Base-by-base conservation (phyloP, 1,140 invertebrate species). In the Trialeurodes vaporariorum region DNA sequence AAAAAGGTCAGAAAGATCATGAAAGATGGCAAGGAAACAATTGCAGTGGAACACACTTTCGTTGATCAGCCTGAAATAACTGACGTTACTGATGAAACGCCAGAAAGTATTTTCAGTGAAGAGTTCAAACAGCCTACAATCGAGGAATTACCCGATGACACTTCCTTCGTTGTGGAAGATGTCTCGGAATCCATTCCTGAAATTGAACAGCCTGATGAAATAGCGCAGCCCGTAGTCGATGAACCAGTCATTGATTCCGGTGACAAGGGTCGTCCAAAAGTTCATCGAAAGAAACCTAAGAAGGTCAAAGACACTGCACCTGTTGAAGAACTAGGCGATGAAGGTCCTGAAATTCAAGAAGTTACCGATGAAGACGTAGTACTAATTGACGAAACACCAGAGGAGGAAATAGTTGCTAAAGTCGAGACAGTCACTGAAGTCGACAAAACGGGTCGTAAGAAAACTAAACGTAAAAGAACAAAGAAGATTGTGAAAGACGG, bases 401-500 rank as follows among this genome's bases (percentile, higher is more conserved):
- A 40, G n/a, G 34, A 40, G 22, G 49, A 25, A 24, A 27, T 65
- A 12, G 27, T 40, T 12, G 24, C 23, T 9, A 49, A 49, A 49
- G 17, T 49, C 17, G 34, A 49, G 34, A 49, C 34, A 5, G 27
- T 65, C 12, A 22, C 49, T 23, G 64, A n/a, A 23, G 49, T 22
- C 13, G 64, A 65, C 40, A 27, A 65, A 17, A 65, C 27, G 49
- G 64, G 64, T 40, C 22, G 25, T 2, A 65, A 65, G 24, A 25
- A 40, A 24, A 22, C 23, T n/a, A 65, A 65, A 27, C 25, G 24
- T 34, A 40, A 40, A 23, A 26, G 27, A 58, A 65, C 49, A 21
- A 26, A 40, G 24, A 65, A 65, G 49, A 24, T 49, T 12, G 23
- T 25, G n/a, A 65, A 65, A 22, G 64, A 27, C 22, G 64, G 64